Evolutionary conservation across 2,113 vertebrate species (phyloP).

Genomic region (Gallinago paraguaiae): DNA sequence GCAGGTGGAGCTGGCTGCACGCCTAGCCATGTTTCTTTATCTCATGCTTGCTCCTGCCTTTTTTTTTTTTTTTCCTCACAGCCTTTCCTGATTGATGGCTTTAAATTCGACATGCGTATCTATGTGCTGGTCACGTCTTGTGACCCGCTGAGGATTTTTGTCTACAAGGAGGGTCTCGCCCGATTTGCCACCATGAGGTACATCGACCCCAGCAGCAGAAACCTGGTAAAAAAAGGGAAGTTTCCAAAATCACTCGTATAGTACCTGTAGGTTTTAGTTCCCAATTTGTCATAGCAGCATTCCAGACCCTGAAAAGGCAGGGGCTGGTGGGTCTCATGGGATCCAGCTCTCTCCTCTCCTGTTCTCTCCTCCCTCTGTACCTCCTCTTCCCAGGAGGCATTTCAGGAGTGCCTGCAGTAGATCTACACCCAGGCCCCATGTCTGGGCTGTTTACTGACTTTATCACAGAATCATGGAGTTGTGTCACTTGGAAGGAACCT

Average conservation of each 20-base stretch:
- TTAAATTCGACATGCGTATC: constrained; percentile 81
- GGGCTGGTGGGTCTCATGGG: background rate
- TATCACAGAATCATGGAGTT: background rate
- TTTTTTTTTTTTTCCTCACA: constrained; percentile 17
- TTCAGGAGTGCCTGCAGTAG: background rate
- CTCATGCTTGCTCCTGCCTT: background rate
- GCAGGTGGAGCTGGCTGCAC: accelerated
- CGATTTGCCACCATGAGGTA: constrained; percentile 82
- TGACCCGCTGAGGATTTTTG: constrained; percentile 78
- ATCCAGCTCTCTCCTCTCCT: background rate
- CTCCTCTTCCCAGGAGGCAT: background rate
- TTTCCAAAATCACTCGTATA: background rate
- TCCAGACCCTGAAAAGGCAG: background rate
- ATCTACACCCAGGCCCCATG: background rate
- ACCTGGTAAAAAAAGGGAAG: constrained; percentile 70
- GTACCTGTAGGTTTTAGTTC: background rate
- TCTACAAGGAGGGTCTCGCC: constrained; percentile 81
- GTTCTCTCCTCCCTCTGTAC: background rate
- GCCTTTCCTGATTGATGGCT: constrained; percentile 82
- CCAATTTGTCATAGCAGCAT: background rate
- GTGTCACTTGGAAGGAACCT: background rate
- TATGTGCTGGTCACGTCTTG: constrained; percentile 82
- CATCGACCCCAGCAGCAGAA: constrained; percentile 69
- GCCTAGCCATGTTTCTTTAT: background rate
- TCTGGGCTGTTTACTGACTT: background rate